These are phyloP conservation scores for Fulica atra DNA, from an alignment of 2,113 vertebrate species.

Conservation along the genomic window DNA sequence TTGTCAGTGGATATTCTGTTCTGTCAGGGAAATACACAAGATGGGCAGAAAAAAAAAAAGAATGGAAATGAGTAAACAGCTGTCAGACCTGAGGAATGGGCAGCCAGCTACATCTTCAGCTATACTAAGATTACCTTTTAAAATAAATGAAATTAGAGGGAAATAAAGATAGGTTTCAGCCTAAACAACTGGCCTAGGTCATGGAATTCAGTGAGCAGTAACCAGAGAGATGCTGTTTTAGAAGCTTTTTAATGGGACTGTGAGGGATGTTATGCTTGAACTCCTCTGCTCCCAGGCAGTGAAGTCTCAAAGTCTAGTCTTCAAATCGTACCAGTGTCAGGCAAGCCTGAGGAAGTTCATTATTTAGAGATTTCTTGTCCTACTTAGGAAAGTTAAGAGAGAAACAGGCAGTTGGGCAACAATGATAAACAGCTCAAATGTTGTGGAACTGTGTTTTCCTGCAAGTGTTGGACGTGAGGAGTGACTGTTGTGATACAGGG, in stretches of 20 bases:
- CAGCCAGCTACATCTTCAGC: neutral
- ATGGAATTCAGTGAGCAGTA: neutral
- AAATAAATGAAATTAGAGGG: neutral
- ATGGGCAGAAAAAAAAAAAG: neutral
- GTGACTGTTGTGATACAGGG: neutral
- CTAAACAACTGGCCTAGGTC: neutral
- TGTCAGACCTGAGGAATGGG: neutral
- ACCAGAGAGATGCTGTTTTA: neutral
- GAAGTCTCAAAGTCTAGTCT: neutral
- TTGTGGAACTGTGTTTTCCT: neutral
- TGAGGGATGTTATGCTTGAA: neutral
- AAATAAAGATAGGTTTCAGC: neutral
- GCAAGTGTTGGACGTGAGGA: neutral
- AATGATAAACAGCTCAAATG: neutral
- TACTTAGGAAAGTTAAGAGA: neutral
- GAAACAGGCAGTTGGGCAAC: neutral
- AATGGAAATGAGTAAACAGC: neutral
- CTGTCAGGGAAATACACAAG: neutral
- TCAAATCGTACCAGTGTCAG: neutral
- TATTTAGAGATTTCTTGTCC: neutral
- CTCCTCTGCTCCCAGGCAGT: neutral
- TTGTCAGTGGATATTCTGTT: neutral
- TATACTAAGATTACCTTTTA: neutral
- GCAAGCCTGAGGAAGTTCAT: neutral
- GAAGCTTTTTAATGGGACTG: neutral